Evolutionary conservation across 1,140 invertebrate species (phyloP), one percentile per base, ranked within the genome.

Genomic region (Bombus fervidus): DNA sequence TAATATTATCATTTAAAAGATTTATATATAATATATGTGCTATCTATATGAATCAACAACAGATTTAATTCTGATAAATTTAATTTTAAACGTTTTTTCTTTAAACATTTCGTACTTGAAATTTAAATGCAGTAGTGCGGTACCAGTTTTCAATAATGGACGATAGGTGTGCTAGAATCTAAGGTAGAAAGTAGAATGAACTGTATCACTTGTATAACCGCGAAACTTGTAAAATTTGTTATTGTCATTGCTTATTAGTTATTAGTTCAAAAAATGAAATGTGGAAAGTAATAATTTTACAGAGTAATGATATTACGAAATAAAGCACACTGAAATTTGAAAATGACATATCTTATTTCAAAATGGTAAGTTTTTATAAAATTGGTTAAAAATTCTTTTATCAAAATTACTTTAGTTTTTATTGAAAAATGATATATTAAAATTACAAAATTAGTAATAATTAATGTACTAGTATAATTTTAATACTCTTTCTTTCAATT

Each of bases 211-310:
- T 77, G 68, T 31, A 59, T 71, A 84, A 78, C 64, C 74, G 75
- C 82, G 82, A 79, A 84, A 79, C n/a, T 84, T 84, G 59, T 68
- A 53, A 83, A 68, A 28, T 31, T 37, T 68, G n/a, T 57, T 69
- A 53, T 53, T 53, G 47, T 8, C 6, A 68, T 22, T 66, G 3
- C 0, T 59, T 39, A 47, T 72, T 79, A 28, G 3, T n/a, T 28
- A 22, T 9, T n/a, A 83, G 22, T 41, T 69, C 15, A 57, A 41
- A 22, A 31, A 57, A 69, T 34, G 8, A 22, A 57, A 77, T 43
- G 18, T 78, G 28, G 41, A 78, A 2, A 68, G 15, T 18, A 68
- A 28, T 31, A 68, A 47, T 10, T 53, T 6, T 8, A 39, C 22
- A 53, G 47, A 53, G 18, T 53, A 57, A 66, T 28, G 2, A 10